phyloP scores from a whole-genome alignment of 2,797 vertebrate species.

The Melanogrammus aeglefinus region DNA sequence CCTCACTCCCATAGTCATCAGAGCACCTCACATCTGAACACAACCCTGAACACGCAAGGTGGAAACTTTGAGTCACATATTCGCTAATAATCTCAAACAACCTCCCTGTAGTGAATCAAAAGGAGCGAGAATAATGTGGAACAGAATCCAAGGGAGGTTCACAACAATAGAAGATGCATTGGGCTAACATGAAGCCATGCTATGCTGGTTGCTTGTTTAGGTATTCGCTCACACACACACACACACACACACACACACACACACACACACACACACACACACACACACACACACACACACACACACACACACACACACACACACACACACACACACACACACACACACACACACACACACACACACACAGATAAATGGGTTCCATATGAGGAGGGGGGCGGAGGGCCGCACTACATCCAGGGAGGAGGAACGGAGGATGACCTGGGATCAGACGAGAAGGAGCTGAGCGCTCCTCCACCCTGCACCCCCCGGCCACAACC shows the following conservation, averaged over 20 bases:
- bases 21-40: background rate
- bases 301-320: too few relatives aligned
- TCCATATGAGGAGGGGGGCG: conserved; percentile 23
- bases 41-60: background rate
- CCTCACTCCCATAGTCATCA: background rate
- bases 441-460: conserved; percentile 44
- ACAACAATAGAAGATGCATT: background rate
- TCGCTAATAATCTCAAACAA: background rate
- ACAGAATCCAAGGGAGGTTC: background rate
- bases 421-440: conserved; percentile 41
- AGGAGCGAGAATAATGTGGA: background rate
- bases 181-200: background rate
- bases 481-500: too few relatives aligned
- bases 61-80: background rate
- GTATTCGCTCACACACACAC: background rate
- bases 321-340: background rate
- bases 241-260: background rate
- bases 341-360: background rate
- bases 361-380: background rate
- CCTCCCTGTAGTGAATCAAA: background rate
- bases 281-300: too few relatives aligned
- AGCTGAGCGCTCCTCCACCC: conserved; percentile 13
- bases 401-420: conserved; percentile 2
- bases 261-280: too few relatives aligned
- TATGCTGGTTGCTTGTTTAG: background rate